A percentile compares a stretch with the other conserved stretches of the same genome.
Evolutionary conservation across 2,888 invertebrate genomes (phyloP).

Genomic region (Globia sparganii): DNA sequence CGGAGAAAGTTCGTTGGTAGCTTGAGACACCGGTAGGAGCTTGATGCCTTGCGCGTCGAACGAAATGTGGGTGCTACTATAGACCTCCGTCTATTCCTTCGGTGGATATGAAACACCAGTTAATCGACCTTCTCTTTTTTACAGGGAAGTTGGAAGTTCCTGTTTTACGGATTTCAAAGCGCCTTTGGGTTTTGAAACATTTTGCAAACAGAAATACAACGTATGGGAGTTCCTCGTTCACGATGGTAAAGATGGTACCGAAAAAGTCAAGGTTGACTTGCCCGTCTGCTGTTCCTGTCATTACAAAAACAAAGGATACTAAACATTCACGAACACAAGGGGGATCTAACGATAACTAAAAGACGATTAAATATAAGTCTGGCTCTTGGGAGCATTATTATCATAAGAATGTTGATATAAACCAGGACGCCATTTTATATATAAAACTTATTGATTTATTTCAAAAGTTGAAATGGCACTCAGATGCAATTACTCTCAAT

Average conservation of each 20-base stretch:
- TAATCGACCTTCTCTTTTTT: conserved; percentile 26
- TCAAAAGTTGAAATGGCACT: neutral
- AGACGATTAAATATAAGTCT: neutral
- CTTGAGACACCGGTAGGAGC: neutral
- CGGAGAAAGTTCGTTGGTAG: conserved; percentile 4
- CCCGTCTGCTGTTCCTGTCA: conserved; percentile 85
- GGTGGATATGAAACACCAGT: fast-evolving
- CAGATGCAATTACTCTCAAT: neutral
- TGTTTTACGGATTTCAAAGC: conserved; percentile 78
- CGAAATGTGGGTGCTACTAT: neutral
- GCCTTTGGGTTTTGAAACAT: conserved; percentile 70
- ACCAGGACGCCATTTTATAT: neutral
- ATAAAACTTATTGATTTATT: neutral
- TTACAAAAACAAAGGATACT: conserved; percentile 69
- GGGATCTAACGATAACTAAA: neutral
- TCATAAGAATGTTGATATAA: neutral
- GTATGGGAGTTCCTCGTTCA: conserved; percentile 82
- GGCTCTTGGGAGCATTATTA: neutral
- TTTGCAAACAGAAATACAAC: conserved; percentile 81
- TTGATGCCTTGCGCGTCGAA: neutral
- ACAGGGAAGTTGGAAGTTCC: conserved; percentile 70
- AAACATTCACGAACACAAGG: neutral
- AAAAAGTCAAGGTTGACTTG: conserved; percentile 76
- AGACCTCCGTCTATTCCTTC: neutral
- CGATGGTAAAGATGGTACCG: conserved; percentile 73